Evolutionary conservation across 2,888 invertebrate species (phyloP), one percentile per base, ranked within the genome.

Genomic region (Cataglyphis cursor): DNA sequence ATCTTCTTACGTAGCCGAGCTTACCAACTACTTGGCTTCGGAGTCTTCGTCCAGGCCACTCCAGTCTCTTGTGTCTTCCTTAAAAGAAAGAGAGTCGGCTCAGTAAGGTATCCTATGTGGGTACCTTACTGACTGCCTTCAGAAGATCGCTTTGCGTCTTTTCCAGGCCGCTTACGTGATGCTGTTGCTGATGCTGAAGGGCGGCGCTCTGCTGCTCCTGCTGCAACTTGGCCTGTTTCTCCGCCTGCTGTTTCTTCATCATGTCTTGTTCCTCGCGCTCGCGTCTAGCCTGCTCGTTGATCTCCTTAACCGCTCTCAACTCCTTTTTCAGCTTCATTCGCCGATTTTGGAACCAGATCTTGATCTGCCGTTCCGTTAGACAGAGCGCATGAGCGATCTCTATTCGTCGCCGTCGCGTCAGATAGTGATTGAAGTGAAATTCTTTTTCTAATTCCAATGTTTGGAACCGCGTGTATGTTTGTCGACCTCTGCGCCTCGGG

Each of bases 391-490:
- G 99, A 65, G 99, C 99, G 92, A 99, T 99, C 96, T 99, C 99
- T 96, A 99, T 99, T 96, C 99, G 97, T 95, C 99, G 97, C 95
- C 99, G 96, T 95, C 99, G 97, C 92, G 99, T 99, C 95, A 99
- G 96, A 95, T 99, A 99, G 95, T 99, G 99, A 96, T 99, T 99
- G 96, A 99, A 99, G 95, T 99, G 98, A 96, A 99, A 99, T 96
- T 99, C 99, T 96, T 99, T 99, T 95, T 99, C 99, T 95, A 99
- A 96, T 95, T 99, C 99, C 95, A 99, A 96, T 35, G 99, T 99
- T 96, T 99, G 99, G 96, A 99, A 99, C 94, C 99, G 97, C 90
- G 99, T 99, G 96, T 99, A 99, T 24, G 99, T 99, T 96, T 99
- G 99, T 92, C 99, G 96, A 86, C 99, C 99, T 93, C 99, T 97